Conservation (phyloP, 2,797 vertebrate species). For the Neopelma chrysocephalum region DNA sequence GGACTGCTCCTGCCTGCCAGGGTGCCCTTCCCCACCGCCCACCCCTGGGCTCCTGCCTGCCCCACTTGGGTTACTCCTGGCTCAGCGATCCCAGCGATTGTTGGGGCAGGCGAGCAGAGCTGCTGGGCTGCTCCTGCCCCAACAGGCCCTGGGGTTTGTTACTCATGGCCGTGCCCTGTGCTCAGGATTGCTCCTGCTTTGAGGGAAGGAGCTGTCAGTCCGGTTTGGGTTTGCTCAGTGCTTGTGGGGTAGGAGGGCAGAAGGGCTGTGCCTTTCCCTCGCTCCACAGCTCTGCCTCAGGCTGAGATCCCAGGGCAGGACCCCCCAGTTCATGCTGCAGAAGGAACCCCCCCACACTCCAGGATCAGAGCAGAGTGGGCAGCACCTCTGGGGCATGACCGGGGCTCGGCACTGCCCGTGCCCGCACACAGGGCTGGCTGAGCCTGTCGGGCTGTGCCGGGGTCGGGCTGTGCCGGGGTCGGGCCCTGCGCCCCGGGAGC, state of each 20-base stretch:
- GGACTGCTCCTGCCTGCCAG: background rate
- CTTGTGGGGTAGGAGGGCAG: background rate
- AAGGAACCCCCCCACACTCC: background rate
- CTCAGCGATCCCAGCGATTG: background rate
- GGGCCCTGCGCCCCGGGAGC: accelerated
- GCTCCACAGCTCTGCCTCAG: background rate
- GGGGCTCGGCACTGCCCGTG: accelerated
- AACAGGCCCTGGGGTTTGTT: constrained; percentile 27
- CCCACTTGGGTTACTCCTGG: background rate
- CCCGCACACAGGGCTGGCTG: background rate
- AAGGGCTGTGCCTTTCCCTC: background rate
- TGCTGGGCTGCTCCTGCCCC: background rate
- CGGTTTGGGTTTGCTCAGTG: background rate
- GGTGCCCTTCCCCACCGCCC: background rate
- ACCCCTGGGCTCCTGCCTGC: background rate
- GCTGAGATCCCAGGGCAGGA: background rate
- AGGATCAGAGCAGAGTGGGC: accelerated
- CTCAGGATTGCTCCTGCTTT: background rate
- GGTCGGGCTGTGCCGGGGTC: no score
- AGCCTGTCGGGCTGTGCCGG: background rate
- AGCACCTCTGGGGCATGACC: background rate
- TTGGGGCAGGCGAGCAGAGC: background rate
- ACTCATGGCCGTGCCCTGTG: background rate
- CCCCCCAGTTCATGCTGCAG: background rate
- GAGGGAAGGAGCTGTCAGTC: background rate